Percentiles rank a stretch among this genome's conserved stretches.
Evolutionary conservation across 35 echinoderm and acorn worm genomes (phyloP).

Genomic region (Ptychodera flava): DNA sequence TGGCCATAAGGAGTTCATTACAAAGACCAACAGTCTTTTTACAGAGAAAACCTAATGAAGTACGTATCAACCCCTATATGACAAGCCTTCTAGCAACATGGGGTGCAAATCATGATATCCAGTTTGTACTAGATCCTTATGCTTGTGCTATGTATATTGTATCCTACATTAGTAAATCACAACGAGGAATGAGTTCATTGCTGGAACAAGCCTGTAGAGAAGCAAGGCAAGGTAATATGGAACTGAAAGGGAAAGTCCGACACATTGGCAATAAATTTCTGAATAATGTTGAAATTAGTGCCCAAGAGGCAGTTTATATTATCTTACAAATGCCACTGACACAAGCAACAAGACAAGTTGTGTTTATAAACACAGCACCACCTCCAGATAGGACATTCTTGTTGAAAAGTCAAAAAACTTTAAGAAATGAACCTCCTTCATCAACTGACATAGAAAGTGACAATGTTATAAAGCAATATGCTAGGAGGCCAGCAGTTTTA

Average conservation of each 20-base stretch:
- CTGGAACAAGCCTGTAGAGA: no score
- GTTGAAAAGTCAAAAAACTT: conserved; percentile 17
- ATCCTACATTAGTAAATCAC: conserved; percentile 48
- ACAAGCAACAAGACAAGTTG: conserved; percentile 37
- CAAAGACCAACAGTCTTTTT: conserved; percentile 39
- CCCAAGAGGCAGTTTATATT: conserved; percentile 55
- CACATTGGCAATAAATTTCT: conserved; percentile 58
- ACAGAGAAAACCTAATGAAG: conserved; percentile 33
- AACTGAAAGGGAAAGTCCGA: conserved; percentile 27
- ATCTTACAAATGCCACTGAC: conserved; percentile 44
- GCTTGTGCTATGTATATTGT: conserved; percentile 67
- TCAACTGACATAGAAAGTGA: conserved; percentile 36
- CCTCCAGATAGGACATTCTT: conserved; percentile 32
- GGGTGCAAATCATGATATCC: no score
- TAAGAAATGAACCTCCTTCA: conserved; percentile 33
- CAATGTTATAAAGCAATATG: conserved; percentile 27
- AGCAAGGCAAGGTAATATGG: conserved; percentile 37
- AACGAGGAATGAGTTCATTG: conserved; percentile 20
- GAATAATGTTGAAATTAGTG: conserved; percentile 64
- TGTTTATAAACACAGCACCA: conserved; percentile 56
- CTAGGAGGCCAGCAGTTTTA: conserved; percentile 20
- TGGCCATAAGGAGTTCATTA: conserved; percentile 29
- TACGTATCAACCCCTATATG: conserved; percentile 28
- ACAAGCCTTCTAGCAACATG: conserved; percentile 12
- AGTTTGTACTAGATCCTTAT: conserved; percentile 45